A percentile compares a stretch with the other conserved stretches of the same genome.
These are phyloP conservation scores for Muntiacus muntjak DNA, from an alignment of 2,113 vertebrate species.

Conservation along the genomic window DNA sequence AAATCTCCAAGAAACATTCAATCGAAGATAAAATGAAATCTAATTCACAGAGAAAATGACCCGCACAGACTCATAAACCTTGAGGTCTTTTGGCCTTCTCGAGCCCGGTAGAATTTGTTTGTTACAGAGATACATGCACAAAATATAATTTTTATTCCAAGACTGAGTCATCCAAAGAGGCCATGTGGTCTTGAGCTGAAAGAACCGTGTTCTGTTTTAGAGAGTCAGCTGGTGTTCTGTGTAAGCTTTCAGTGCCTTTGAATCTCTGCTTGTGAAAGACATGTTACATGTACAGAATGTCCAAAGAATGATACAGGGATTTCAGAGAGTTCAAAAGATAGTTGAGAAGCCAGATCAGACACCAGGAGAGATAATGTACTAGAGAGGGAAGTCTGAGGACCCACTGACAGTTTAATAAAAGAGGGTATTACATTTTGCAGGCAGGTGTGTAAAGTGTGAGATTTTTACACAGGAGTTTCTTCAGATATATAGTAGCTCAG, in stretches of 20 bases:
- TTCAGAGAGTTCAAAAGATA: neutral
- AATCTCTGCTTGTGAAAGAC: constrained; percentile 21
- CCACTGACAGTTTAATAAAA: neutral
- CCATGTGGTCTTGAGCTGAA: constrained; percentile 48
- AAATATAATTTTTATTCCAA: constrained; percentile 35
- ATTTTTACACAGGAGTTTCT: neutral
- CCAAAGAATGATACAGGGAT: neutral
- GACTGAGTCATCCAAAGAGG: constrained; percentile 49
- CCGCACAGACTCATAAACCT: constrained; percentile 23
- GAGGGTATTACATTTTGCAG: neutral
- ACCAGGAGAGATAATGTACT: neutral
- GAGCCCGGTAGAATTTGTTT: constrained; percentile 34
- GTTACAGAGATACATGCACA: constrained; percentile 27
- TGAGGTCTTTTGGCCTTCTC: constrained; percentile 6
- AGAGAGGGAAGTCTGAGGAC: neutral
- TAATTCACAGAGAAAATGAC: constrained; percentile 62
- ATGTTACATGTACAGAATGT: neutral
- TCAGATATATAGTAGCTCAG: neutral
- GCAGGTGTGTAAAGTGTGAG: neutral
- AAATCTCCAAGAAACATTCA: constrained; percentile 57
- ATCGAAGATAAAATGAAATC: constrained; percentile 52
- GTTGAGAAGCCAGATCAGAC: neutral
- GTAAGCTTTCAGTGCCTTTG: constrained; percentile 9
- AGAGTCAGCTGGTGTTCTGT: neutral
- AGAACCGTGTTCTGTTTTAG: neutral